A percentile compares a stretch with the other conserved stretches of the same genome.
Evolutionary conservation across 2,113 vertebrate genomes (phyloP).

Genomic region (Tinamus guttatus): DNA sequence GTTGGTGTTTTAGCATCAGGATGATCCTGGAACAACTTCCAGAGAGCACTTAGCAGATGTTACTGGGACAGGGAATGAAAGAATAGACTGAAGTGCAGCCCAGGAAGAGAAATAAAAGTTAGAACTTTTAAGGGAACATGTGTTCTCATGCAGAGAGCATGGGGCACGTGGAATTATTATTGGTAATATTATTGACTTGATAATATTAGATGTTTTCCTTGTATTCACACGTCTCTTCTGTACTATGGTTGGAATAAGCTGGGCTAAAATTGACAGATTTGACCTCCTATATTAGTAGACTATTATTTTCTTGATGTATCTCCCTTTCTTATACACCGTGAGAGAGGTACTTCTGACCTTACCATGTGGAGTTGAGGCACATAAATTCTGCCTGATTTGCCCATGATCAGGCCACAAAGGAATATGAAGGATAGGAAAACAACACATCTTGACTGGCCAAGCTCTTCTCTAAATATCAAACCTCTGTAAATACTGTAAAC

Average conservation of each 20-base stretch:
- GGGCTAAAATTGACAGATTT: rapidly evolving
- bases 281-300: background rate
- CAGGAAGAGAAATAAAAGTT: background rate
- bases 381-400: background rate
- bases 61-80: background rate
- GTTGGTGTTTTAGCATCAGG: background rate
- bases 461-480: background rate
- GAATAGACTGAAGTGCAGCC: background rate
- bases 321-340: background rate
- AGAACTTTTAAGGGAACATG: background rate
- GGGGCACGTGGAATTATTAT: background rate
- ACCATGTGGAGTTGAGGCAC: background rate
- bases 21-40: background rate
- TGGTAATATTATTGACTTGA: background rate
- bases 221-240: background rate
- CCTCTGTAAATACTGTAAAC: background rate
- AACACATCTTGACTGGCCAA: background rate
- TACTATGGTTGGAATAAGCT: background rate
- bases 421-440: background rate
- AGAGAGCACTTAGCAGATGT: background rate
- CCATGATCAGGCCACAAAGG: rapidly evolving
- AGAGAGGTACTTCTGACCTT: background rate
- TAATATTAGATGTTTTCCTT: too few relatives aligned
- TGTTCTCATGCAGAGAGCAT: background rate
- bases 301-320: background rate